Base-by-base conservation (phyloP, 2,113 vertebrate genomes). In the Ramphastos sulfuratus region DNA sequence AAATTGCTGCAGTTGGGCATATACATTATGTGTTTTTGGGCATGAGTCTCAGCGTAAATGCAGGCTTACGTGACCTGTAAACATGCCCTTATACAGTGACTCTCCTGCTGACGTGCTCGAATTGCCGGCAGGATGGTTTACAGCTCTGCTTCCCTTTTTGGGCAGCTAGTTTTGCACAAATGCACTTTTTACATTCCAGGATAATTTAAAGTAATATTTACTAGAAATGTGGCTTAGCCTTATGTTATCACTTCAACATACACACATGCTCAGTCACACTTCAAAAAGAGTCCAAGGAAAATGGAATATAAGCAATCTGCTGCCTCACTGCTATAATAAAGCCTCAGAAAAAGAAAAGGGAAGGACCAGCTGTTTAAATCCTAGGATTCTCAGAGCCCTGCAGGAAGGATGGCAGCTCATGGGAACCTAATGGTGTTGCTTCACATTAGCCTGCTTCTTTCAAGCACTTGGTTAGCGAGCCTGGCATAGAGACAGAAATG, bases 141-240 rank as follows among this genome's bases (percentile, higher is more conserved):
- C 92, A 93, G 89, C 91, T 93, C 77, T 59, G 55, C 86, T 94
- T 96, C 87, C 96, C 95, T 96, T 95, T 95, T 96, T 89, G 94
- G 96, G 90, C 86, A 95, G 81, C 78, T 84, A 79, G 77, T 84
- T 90, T 94, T 96, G 78, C 81, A 86, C 74, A 92, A 96, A 50
- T 89, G 81, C 89, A 82, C 86, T 96, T 96, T 96, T 42, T 89
- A 85, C 86, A 81, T 95, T 95, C 85, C 92, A 86, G 80, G 42
- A n/a, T 90, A 94, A 90, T 92, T 96, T 93, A 70, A 96, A 95
- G 91, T 89, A 90, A 65, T 93, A 90, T 96, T 96, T 96, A 92
- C 95, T 93, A 89, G 93, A 76, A 93, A 73, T 93, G 90, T 92
- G 89, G 46, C 77, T 93, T 92, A 88, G 93, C 90, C 88, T 86